Conservation (phyloP, 1,140 invertebrate species). For the Calliopsis andreniformis region DNA sequence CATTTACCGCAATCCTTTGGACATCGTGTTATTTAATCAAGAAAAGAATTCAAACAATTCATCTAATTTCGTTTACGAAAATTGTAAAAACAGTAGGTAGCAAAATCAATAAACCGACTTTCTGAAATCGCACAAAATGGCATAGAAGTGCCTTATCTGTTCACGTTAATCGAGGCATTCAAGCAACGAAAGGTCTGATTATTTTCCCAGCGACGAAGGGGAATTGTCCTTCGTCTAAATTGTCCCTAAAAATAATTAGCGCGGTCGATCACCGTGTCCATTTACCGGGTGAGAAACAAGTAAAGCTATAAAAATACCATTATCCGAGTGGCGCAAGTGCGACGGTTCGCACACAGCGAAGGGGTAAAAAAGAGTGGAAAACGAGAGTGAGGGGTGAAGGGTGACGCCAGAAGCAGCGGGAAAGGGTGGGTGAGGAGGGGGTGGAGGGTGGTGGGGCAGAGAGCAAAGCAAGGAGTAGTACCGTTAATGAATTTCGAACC, state of each 20-base stretch:
- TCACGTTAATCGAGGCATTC: conserved; percentile 27
- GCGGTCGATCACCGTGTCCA: conserved; percentile 57
- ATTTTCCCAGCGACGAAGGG: conserved; percentile 18
- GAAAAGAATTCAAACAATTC: too few species aligned
- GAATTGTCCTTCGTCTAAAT: conserved; percentile 50
- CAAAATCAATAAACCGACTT: too few species aligned
- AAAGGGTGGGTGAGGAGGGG: conserved; percentile 4
- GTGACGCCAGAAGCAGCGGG: conserved; percentile 11
- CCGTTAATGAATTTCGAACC: conserved; percentile 72
- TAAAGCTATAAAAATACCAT: conserved; percentile 67
- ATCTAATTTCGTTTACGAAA: too few species aligned
- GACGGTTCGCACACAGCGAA: conserved; percentile 55
- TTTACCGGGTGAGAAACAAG: conserved; percentile 59
- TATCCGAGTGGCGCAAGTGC: conserved; percentile 56
- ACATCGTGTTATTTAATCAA: too few species aligned
- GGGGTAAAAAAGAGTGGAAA: background rate
- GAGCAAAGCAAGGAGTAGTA: conserved; percentile 46
- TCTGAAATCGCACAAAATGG: too few species aligned
- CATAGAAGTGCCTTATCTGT: too few species aligned
- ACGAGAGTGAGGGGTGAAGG: conserved; percentile 4
- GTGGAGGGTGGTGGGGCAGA: conserved; percentile 23
- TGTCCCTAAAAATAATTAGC: conserved; percentile 66
- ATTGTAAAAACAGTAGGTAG: too few species aligned
- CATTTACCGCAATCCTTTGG: too few species aligned
- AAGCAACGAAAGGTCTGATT: conserved; percentile 9